Evolutionary conservation across 2,113 vertebrate genomes (phyloP).

Genomic region (Peromyscus polionotus): DNA sequence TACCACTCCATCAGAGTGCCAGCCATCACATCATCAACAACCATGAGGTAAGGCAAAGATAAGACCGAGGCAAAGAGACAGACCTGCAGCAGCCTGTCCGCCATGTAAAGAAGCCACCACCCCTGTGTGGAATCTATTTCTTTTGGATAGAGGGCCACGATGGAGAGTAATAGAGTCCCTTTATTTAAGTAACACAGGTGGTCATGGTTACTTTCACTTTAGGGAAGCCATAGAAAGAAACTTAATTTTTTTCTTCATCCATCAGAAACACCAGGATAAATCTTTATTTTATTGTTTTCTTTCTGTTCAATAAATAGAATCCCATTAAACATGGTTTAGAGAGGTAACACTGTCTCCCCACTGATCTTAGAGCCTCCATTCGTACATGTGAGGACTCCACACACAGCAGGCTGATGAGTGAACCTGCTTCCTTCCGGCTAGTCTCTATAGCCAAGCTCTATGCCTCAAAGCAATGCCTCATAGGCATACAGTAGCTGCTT

Average conservation of each 20-base stretch:
- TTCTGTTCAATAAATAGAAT: constrained; percentile 11
- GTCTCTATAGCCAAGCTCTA: background rate
- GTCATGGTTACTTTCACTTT: background rate
- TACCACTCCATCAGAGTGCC: background rate
- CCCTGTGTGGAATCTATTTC: background rate
- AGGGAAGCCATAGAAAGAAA: background rate
- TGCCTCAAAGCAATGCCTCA: background rate
- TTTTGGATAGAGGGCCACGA: background rate
- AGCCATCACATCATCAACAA: background rate
- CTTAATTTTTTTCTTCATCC: background rate
- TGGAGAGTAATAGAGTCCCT: background rate
- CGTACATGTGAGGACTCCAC: background rate
- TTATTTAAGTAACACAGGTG: background rate
- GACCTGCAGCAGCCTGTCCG: too few species aligned
- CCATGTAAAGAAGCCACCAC: too few species aligned
- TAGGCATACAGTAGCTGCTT: background rate
- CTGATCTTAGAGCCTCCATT: background rate
- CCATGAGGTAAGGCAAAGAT: background rate
- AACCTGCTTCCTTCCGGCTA: background rate
- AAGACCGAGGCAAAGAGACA: background rate
- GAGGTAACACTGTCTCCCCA: background rate
- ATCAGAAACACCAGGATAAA: background rate
- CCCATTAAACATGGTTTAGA: background rate
- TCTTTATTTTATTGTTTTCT: background rate
- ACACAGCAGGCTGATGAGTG: background rate